A percentile compares a stretch with the other conserved stretches of the same genome.
Evolutionary conservation across 1,140 invertebrate species (phyloP).

Genomic region (Calephelis virginiensis): DNA sequence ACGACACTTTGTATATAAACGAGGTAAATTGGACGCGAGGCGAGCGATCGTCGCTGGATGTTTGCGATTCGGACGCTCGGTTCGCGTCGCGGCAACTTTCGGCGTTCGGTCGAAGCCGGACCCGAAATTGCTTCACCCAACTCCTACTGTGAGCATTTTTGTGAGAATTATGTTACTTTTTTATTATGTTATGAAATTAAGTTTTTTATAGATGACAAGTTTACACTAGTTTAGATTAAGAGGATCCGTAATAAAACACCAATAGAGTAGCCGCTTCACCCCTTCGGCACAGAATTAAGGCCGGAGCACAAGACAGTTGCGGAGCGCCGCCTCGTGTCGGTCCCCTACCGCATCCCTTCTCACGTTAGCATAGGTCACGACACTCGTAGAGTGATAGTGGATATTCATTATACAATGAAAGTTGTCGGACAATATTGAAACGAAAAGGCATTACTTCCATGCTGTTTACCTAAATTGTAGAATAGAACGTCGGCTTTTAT

Average conservation of each 20-base stretch:
- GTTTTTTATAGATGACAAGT: constrained; percentile 73
- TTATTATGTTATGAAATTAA: constrained; percentile 66
- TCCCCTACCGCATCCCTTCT: constrained; percentile 38
- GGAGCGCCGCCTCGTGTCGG: constrained; percentile 30
- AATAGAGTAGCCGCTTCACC: constrained; percentile 78
- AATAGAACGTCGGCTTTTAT: constrained; percentile 74
- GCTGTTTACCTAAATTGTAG: constrained; percentile 71
- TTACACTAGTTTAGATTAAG: constrained; percentile 79
- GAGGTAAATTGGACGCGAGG: constrained; percentile 47
- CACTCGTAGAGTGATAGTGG: constrained; percentile 74
- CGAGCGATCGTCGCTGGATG: constrained; percentile 30
- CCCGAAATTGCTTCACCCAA: constrained; percentile 56
- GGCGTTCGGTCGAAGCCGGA: constrained; percentile 43
- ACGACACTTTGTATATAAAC: constrained; percentile 69
- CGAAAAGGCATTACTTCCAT: constrained; percentile 73
- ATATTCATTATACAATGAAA: constrained; percentile 62
- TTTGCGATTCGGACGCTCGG: constrained; percentile 20
- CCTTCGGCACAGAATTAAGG: constrained; percentile 72
- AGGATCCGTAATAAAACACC: constrained; percentile 77
- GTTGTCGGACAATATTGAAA: constrained; percentile 74
- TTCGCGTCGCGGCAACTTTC: constrained; percentile 30
- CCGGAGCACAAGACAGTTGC: constrained; percentile 58
- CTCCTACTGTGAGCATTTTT: constrained; percentile 74
- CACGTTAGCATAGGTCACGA: constrained; percentile 66
- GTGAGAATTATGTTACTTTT: constrained; percentile 76